Percentiles rank a stretch among this genome's conserved stretches.
Evolutionary conservation across 2,113 vertebrate genomes (phyloP).

Genomic region (Brienomyrus brachyistius): DNA sequence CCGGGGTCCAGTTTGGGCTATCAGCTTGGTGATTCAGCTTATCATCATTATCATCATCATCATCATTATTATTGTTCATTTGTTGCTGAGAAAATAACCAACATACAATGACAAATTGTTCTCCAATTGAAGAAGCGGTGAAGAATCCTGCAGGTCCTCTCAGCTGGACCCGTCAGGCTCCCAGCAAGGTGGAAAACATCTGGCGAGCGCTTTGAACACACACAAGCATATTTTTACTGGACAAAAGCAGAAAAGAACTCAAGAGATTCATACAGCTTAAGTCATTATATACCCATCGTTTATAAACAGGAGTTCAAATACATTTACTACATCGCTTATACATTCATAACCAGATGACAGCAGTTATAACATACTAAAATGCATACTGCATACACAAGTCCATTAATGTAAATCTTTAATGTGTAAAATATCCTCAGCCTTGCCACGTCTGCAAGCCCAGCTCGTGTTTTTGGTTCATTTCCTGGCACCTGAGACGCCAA

Average conservation of each 20-base stretch:
- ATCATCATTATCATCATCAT: too few relatives aligned
- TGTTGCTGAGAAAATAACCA: not conserved
- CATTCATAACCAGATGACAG: not conserved
- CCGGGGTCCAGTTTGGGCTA: not conserved
- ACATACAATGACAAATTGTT: not conserved
- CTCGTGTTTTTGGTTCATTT: not conserved
- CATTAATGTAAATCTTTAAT: constrained; percentile 4
- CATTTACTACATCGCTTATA: not conserved
- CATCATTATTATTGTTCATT: too few relatives aligned
- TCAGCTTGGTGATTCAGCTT: not conserved
- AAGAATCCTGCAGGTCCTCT: not conserved
- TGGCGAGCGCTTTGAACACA: not conserved
- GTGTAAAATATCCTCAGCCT: not conserved
- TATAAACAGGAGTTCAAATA: not conserved
- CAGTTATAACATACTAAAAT: not conserved
- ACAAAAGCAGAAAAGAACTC: not conserved
- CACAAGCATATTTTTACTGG: not conserved
- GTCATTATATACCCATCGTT: not conserved
- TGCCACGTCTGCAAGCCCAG: not conserved
- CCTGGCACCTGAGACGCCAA: not conserved
- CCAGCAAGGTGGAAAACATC: not conserved
- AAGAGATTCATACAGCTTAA: not conserved
- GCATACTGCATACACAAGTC: not conserved
- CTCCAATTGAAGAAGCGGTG: not conserved
- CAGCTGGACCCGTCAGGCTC: not conserved